Evolutionary conservation across 2,113 vertebrate genomes (phyloP).

Genomic region (Bettongia penicillata): DNA sequence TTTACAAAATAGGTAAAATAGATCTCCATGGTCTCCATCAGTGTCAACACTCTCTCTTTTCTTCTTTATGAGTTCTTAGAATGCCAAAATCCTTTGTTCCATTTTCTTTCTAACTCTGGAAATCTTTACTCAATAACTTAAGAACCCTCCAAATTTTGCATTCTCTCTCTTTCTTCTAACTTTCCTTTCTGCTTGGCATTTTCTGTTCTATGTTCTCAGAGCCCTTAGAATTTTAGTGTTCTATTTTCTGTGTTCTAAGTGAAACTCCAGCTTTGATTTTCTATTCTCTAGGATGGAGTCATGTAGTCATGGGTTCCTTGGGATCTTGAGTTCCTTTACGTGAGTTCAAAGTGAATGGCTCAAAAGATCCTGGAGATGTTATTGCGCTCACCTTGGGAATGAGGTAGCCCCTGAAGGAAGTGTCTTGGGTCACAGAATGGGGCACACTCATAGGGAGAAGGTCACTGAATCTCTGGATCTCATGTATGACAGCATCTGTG

Average conservation of each 20-base stretch:
- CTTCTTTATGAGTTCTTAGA: neutral
- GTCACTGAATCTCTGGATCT: conserved; percentile 66
- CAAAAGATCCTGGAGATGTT: neutral
- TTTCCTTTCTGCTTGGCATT: neutral
- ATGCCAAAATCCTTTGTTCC: neutral
- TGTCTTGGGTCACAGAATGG: conserved; percentile 59
- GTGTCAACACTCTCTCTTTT: neutral
- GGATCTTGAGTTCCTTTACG: neutral
- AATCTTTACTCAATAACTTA: neutral
- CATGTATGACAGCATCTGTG: conserved; percentile 55
- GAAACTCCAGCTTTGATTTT: neutral
- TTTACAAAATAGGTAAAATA: neutral
- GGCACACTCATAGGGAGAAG: neutral
- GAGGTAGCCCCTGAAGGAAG: conserved; percentile 53
- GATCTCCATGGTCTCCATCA: neutral
- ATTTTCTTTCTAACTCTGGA: neutral
- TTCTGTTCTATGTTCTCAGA: neutral
- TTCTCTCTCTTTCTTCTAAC: neutral
- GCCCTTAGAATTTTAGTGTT: neutral
- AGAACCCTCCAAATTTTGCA: neutral
- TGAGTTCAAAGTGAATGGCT: neutral
- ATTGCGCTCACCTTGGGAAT: conserved; percentile 60
- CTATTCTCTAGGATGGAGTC: neutral
- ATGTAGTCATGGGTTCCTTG: neutral
- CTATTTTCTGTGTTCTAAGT: neutral